phyloP scores from a whole-genome alignment of 2,113 vertebrate genomes.

The Leptobrachium ailaonicum region DNA sequence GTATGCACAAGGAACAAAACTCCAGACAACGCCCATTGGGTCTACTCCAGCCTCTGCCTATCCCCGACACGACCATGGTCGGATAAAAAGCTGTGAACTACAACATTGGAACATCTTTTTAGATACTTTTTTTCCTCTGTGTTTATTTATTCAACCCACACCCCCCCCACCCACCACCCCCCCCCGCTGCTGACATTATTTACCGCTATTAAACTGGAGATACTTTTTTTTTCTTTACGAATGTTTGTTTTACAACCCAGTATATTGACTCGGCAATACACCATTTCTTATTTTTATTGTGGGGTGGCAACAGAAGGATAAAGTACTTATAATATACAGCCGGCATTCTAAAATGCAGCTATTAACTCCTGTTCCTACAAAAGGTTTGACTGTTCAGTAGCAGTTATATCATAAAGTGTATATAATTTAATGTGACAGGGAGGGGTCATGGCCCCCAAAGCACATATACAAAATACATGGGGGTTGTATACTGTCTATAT shows the following conservation, averaged over 20 bases:
- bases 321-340: not conserved
- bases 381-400: not conserved
- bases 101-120: slow-evolving; percentile 52
- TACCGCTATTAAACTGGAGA: not conserved
- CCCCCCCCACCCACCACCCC: no score
- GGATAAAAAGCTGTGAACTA: slow-evolving; percentile 50
- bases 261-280: not conserved
- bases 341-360: not conserved
- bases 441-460: no score
- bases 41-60: no score
- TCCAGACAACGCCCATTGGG: no score
- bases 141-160: slow-evolving; percentile 52
- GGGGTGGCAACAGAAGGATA: not conserved
- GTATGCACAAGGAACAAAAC: no score
- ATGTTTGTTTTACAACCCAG: not conserved
- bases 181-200: slow-evolving; percentile 1
- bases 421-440: no score
- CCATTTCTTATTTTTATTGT: not conserved
- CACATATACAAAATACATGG: no score
- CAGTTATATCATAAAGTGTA: no score
- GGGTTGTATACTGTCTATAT: no score
- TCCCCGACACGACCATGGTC: no score
- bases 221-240: not conserved
- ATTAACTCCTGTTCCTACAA: not conserved
- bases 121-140: slow-evolving; percentile 48